phyloP scores from a whole-genome alignment of 2,888 invertebrate genomes.

The Terebella lapidaria region DNA sequence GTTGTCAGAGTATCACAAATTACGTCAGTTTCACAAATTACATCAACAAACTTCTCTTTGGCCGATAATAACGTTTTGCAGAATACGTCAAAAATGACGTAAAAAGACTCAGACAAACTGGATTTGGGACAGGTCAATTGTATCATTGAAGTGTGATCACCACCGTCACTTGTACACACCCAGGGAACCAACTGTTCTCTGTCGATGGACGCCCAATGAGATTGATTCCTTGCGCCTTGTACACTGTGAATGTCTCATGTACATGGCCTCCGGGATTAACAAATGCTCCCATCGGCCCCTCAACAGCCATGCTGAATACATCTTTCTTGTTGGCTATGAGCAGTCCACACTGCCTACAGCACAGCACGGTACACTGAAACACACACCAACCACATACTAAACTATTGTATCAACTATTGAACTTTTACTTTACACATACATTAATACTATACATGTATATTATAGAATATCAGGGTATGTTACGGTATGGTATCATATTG shows the following conservation, averaged over 20 bases:
- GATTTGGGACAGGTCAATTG: no score
- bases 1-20: no score
- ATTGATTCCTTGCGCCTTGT: constrained; percentile 49
- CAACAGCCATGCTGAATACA: constrained; percentile 75
- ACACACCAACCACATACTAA: no score
- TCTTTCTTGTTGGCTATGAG: constrained; percentile 59
- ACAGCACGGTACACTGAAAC: constrained; percentile 47
- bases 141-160: background rate
- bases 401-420: no score
- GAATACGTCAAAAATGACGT: no score
- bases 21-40: no score
- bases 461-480: no score
- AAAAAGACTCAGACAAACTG: background rate
- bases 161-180: constrained; percentile 57
- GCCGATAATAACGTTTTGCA: no score
- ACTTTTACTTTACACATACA: no score
- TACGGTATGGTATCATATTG: no score
- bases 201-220: constrained; percentile 60
- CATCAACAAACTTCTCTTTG: no score
- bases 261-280: constrained; percentile 76
- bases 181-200: constrained; percentile 82
- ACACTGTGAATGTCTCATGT: constrained; percentile 72
- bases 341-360: constrained; percentile 55
- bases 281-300: constrained; percentile 72
- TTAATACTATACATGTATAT: no score